A percentile compares a stretch with the other conserved stretches of the same genome.
phyloP scores from a whole-genome alignment of 2,888 invertebrate species.

The Ptilodon capucinus region DNA sequence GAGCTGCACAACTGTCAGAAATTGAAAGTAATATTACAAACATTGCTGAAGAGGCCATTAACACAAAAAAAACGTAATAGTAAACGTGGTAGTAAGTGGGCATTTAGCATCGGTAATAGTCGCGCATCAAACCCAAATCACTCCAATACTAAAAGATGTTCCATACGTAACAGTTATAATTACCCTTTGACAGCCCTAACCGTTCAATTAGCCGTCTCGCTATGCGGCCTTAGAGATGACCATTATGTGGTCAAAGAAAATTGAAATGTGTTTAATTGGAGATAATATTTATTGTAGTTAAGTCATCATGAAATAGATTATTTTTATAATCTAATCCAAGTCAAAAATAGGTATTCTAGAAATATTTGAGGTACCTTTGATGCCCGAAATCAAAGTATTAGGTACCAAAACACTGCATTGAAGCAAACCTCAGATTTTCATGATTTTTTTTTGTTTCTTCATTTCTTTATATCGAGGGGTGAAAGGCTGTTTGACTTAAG shows the following conservation, averaged over 20 bases:
- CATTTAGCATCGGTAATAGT: neutral
- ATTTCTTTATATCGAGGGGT: no score
- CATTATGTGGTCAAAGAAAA: conserved; percentile 20
- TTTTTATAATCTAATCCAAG: conserved; percentile 21
- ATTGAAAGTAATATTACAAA: no score
- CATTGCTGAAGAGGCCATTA: no score
- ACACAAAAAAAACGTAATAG: no score
- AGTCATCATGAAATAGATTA: conserved; percentile 12
- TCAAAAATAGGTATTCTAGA: no score
- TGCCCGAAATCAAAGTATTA: no score
- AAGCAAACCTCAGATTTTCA: neutral
- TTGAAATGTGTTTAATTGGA: conserved; percentile 39
- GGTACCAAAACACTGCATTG: neutral
- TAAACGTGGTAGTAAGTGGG: no score
- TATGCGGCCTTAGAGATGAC: conserved; percentile 22
- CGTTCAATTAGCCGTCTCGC: neutral
- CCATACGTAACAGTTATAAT: conserved; percentile 2
- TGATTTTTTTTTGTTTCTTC: no score
- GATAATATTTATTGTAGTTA: conserved; percentile 16
- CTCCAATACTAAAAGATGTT: neutral
- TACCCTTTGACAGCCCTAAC: conserved; percentile 1
- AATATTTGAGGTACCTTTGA: no score
- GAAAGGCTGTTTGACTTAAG: no score
- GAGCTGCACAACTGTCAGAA: no score
- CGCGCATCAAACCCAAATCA: neutral